These are phyloP conservation scores for Lamproptera curius DNA, from an alignment of 2,888 invertebrate species.

Conservation along the genomic window DNA sequence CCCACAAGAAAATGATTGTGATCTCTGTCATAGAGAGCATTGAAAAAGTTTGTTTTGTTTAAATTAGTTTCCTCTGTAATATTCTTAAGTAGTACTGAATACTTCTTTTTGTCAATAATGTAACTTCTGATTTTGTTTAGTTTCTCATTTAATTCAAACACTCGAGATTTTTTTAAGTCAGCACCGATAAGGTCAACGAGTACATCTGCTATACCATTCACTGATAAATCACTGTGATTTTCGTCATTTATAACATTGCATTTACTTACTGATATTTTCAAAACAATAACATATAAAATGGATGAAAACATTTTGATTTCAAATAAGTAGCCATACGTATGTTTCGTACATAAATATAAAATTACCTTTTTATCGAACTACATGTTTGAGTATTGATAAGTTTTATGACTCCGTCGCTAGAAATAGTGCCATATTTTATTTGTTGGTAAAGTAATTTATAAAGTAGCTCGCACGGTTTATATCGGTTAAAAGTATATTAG, in stretches of 20 bases:
- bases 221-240: slow-evolving; percentile 23
- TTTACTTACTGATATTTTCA: too few relatives aligned
- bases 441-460: too few relatives aligned
- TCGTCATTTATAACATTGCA: slow-evolving; percentile 2
- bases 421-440: too few relatives aligned
- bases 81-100: slow-evolving; percentile 39
- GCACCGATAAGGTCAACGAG: slow-evolving; percentile 32
- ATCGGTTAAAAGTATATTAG: too few relatives aligned
- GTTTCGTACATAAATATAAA: too few relatives aligned
- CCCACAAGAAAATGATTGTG: slow-evolving; percentile 37
- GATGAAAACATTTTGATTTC: too few relatives aligned
- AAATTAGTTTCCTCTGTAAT: slow-evolving; percentile 40
- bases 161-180: slow-evolving; percentile 31
- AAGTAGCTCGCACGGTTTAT: too few relatives aligned
- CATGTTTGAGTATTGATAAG: too few relatives aligned
- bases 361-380: too few relatives aligned
- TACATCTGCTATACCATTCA: slow-evolving; percentile 34
- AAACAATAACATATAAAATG: too few relatives aligned
- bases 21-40: slow-evolving; percentile 50
- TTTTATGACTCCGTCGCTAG: too few relatives aligned
- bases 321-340: too few relatives aligned
- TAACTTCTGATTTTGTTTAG: slow-evolving; percentile 44
- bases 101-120: slow-evolving; percentile 42
- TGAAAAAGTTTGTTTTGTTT: slow-evolving; percentile 53
- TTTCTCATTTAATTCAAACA: slow-evolving; percentile 49